phyloP scores from a whole-genome alignment of 2,797 vertebrate species.

The Platyrinchus mystaceus region DNA sequence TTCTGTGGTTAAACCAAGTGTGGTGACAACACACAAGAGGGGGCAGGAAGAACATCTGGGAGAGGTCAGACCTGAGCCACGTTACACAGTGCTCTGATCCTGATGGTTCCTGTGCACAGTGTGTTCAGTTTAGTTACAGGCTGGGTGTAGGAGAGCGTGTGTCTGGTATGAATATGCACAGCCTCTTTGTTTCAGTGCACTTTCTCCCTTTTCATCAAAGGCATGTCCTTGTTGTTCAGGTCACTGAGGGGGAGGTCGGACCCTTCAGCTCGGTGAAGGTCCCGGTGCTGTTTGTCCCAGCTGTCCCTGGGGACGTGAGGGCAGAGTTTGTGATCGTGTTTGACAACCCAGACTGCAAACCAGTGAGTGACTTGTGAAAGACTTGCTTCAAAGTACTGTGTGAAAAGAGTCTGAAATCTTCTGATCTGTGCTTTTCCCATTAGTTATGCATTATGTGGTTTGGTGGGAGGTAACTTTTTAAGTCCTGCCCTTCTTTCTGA shows the following conservation, averaged over 20 bases:
- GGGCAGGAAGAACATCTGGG: not conserved
- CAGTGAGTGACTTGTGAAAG: conserved; percentile 75
- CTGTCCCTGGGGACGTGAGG: conserved; percentile 77
- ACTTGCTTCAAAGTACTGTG: not conserved
- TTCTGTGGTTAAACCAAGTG: not conserved
- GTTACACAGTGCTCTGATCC: not conserved
- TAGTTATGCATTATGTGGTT: not conserved
- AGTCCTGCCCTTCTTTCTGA: not conserved
- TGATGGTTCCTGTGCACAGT: not conserved
- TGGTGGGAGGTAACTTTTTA: not conserved
- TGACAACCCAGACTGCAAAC: conserved; percentile 76
- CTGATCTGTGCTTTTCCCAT: not conserved
- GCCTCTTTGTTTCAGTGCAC: not conserved
- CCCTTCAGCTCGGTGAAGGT: conserved; percentile 85
- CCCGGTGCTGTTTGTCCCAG: conserved; percentile 84
- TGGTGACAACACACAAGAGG: not conserved
- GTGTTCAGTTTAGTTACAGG: not conserved
- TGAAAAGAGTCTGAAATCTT: not conserved
- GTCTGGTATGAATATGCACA: not conserved
- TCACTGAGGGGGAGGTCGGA: conserved; percentile 80
- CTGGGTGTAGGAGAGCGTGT: not conserved
- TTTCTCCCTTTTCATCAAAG: not conserved
- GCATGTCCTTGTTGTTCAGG: conserved; percentile 63
- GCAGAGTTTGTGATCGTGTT: conserved; percentile 82
- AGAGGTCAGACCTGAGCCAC: not conserved